Conservation (phyloP, 1,140 invertebrate genomes). For the Helicorthomorpha holstii region DNA sequence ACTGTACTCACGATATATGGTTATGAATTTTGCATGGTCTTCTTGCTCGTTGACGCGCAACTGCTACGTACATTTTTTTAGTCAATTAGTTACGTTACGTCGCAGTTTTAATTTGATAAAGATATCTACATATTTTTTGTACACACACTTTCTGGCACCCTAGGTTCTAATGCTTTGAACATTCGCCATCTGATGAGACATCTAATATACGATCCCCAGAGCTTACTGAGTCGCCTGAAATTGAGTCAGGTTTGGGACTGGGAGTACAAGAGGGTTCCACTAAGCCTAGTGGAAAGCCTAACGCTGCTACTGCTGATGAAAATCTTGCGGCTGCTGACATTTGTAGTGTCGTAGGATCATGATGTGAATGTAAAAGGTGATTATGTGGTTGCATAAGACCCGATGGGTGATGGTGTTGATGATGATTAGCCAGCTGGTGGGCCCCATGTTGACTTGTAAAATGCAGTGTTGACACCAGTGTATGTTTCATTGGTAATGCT, state of each 20-base stretch:
- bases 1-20: too few species aligned
- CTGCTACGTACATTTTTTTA: too few species aligned
- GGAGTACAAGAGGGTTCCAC: not conserved
- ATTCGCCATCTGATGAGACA: not conserved
- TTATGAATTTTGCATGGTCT: too few species aligned
- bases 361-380: not conserved
- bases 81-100: too few species aligned
- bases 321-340: not conserved
- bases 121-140: too few species aligned
- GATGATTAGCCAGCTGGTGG: not conserved
- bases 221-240: constrained; percentile 2
- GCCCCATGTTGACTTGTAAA: not conserved
- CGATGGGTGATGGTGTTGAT: too few species aligned
- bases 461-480: not conserved
- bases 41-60: too few species aligned
- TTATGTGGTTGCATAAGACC: too few species aligned
- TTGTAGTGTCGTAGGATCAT: not conserved
- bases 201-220: not conserved
- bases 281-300: not conserved
- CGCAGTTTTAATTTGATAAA: too few species aligned
- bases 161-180: too few species aligned
- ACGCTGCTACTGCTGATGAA: not conserved
- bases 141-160: too few species aligned
- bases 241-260: constrained; percentile 2
- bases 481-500: not conserved